Evolutionary conservation across 2,888 invertebrate genomes (phyloP).

Genomic region (Chymomyza fuscimana): DNA sequence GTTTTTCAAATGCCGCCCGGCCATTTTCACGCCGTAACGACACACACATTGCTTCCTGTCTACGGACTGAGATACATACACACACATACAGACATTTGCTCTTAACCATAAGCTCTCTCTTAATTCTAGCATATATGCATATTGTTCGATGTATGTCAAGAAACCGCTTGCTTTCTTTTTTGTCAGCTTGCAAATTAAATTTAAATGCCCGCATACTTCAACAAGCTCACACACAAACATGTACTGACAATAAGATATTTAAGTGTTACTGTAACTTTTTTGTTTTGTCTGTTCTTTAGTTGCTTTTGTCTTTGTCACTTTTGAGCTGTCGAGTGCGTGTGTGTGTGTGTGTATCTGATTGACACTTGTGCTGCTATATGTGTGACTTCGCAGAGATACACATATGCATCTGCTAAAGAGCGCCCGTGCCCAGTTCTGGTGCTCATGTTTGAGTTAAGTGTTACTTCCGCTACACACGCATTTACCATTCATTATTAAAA

Average conservation of each 20-base stretch:
- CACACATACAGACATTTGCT: constrained; percentile 6
- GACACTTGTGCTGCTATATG: constrained; percentile 23
- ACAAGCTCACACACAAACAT: constrained; percentile 5
- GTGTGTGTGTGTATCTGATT: constrained; percentile 33
- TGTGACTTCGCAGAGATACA: neutral
- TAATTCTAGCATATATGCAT: constrained; percentile 28
- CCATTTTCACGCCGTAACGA: neutral
- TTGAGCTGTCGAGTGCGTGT: constrained; percentile 23
- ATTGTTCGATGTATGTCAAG: constrained; percentile 47
- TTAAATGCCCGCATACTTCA: constrained; percentile 61
- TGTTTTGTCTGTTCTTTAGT: constrained; percentile 23
- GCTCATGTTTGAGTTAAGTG: constrained; percentile 61
- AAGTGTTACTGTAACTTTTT: constrained; percentile 27
- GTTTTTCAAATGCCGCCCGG: constrained; percentile 33
- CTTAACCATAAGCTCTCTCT: neutral
- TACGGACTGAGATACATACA: constrained; percentile 37
- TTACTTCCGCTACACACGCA: constrained; percentile 68
- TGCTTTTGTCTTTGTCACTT: constrained; percentile 63
- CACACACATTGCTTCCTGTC: constrained; percentile 44
- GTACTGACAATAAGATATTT: constrained; percentile 6
- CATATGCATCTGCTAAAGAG: neutral
- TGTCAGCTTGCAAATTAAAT: constrained; percentile 71
- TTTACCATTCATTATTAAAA: constrained; percentile 33
- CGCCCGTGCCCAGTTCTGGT: constrained; percentile 27
- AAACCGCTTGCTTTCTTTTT: constrained; percentile 64